Base-by-base conservation (phyloP, 2,113 vertebrate species). In the Potamarius usumacintae region DNA sequence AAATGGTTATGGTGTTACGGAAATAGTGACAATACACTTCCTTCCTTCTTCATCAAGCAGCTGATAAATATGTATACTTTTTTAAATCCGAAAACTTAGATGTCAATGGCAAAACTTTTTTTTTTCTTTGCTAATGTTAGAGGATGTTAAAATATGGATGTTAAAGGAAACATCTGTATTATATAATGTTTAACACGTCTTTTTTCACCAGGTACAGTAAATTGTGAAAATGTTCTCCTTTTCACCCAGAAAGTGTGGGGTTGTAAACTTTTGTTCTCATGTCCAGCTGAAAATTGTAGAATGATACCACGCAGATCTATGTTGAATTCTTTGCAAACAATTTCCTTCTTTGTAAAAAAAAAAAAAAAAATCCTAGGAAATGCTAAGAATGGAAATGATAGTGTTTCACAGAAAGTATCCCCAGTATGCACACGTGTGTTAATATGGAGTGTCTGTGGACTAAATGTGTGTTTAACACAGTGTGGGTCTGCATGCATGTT, bases 401-500 rank as follows among this genome's bases (percentile, higher is more conserved):
- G 65, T 30, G 52, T 84, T 84, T 84, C 20, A 22, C 10, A 20
- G 12, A 25, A 48, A 62, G 79, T 62, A 62, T 42, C 11, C 30
- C 57, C 11, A 14, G 60, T 81, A 52, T 55, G 62, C 30, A 27
- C n/a, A 58, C 18, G 22, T 87, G 86, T 82, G 71, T 74, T 79
- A 77, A 84, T 60, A 67, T 34, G n/a, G 74, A 88, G 71, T 72
- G 57, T 76, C 71, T 85, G 89, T 82, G 18, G 60, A 58, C 79
- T 84, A 25, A 57, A 50, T 85, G 83, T 80, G 74, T 85, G 74
- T 86, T 82, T 82, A 82, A 30, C 82, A 55, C 63, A 84, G 58
- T 85, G 76, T 87, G 50, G 85, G 60, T 55, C 58, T 79, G 85
- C 55, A 69, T 82, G 85, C 67, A 87, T 79, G 55, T 88, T 81